Conservation (phyloP, 1,140 invertebrate species). For the Pogonus chalceus region DNA sequence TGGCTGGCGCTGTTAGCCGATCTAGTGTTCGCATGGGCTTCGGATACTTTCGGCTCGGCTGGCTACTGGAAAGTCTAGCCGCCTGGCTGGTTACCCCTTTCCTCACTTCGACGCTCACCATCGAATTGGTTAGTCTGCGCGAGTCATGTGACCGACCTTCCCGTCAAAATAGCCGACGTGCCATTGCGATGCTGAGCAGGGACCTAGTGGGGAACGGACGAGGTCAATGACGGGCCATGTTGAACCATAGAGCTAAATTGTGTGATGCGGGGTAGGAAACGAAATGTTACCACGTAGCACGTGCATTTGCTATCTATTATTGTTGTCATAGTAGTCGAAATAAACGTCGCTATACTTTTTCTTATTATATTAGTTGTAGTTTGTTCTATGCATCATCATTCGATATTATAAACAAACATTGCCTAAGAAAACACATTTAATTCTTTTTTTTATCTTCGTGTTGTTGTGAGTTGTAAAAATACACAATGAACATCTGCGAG, state of each 20-base stretch:
- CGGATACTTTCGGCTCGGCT: conserved; percentile 42
- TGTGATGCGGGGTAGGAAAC: too few relatives aligned
- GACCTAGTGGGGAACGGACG: neutral
- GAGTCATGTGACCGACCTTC: conserved; percentile 55
- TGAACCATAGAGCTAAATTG: too few relatives aligned
- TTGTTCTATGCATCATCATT: too few relatives aligned
- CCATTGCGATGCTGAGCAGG: conserved; percentile 23
- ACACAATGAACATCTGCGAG: too few relatives aligned
- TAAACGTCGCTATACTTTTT: too few relatives aligned
- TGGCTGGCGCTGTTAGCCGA: conserved; percentile 14
- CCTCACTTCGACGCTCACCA: neutral
- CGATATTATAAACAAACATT: too few relatives aligned
- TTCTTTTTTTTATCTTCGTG: too few relatives aligned
- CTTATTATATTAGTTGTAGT: too few relatives aligned
- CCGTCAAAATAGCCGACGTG: conserved; percentile 64
- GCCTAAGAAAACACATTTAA: too few relatives aligned
- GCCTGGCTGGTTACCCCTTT: conserved; percentile 35
- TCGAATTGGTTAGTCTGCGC: too few relatives aligned
- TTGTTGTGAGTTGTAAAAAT: too few relatives aligned
- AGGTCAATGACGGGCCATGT: neutral
- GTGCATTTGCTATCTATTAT: neutral
- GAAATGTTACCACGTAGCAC: neutral
- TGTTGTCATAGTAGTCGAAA: too few relatives aligned
- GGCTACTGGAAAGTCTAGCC: conserved; percentile 45
- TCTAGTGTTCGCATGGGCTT: conserved; percentile 39